A percentile compares a stretch with the other conserved stretches of the same genome.
Conservation (phyloP, 2,113 vertebrate species). For the Caranx melampygus region DNA sequence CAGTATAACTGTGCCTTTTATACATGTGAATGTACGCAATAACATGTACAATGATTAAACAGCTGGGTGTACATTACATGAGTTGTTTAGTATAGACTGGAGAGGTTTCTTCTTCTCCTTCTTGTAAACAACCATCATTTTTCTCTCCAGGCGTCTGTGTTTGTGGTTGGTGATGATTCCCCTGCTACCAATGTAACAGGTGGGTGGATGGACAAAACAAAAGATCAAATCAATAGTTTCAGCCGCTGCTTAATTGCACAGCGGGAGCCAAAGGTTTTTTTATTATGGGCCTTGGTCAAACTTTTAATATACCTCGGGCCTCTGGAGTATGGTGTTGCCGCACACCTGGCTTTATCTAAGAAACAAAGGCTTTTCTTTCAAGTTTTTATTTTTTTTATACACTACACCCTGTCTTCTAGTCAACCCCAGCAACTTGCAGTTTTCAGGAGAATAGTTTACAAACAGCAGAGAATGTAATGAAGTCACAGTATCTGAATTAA, state of each 20-base stretch:
- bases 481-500: slow-evolving; percentile 83
- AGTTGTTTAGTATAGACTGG: not conserved
- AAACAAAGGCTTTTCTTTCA: slow-evolving; percentile 66
- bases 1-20: not conserved
- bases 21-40: not conserved
- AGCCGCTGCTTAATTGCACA: slow-evolving; percentile 77
- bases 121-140: slow-evolving; percentile 4
- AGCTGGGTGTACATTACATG: not conserved
- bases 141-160: slow-evolving; percentile 42
- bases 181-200: slow-evolving; percentile 68
- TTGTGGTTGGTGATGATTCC: slow-evolving; percentile 65
- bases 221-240: slow-evolving; percentile 82
- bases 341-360: slow-evolving; percentile 58
- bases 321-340: slow-evolving; percentile 63
- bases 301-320: slow-evolving; percentile 80
- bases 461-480: slow-evolving; percentile 81
- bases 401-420: slow-evolving; percentile 52
- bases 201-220: slow-evolving; percentile 74
- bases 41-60: not conserved
- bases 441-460: slow-evolving; percentile 75
- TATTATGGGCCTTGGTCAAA: slow-evolving; percentile 78
- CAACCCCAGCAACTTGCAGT: slow-evolving; percentile 59
- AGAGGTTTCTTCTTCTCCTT: slow-evolving; percentile 18
- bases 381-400: slow-evolving; percentile 12
- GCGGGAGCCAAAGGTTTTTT: slow-evolving; percentile 77